These are phyloP conservation scores for Pogonocichla stellata DNA, from an alignment of 2,113 vertebrate species.

Conservation along the genomic window DNA sequence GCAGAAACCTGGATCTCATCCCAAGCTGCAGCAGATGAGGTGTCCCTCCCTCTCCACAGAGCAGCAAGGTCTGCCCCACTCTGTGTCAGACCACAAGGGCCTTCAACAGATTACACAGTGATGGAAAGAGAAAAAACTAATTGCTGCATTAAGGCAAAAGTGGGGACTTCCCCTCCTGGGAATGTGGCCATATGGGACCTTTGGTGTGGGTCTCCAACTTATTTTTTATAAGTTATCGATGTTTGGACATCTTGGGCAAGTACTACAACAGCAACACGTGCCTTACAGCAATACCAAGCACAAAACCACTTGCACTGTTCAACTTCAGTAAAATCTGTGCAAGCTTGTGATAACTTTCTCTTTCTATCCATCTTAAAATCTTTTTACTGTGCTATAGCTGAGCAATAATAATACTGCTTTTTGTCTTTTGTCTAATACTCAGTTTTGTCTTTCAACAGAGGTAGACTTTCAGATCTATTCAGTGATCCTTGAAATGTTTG, in stretches of 20 bases:
- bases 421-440: too few species aligned
- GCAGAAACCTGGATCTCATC: not conserved
- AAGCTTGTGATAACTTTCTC: not conserved
- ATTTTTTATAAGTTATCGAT: not conserved
- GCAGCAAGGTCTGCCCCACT: not conserved
- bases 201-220: not conserved
- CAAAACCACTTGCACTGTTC: not conserved
- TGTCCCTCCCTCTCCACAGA: not conserved
- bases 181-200: not conserved
- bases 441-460: not conserved
- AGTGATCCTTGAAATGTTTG: not conserved
- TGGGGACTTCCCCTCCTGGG: not conserved
- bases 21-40: not conserved
- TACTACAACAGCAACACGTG: not conserved
- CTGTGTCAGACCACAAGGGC: not conserved
- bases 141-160: not conserved
- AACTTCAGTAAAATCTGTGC: not conserved
- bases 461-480: not conserved
- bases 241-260: not conserved
- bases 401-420: not conserved
- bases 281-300: not conserved
- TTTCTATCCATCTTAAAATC: not conserved
- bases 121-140: not conserved
- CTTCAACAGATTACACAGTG: not conserved
- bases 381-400: not conserved